These are phyloP conservation scores for Zingel zingel DNA, from an alignment of 2,113 vertebrate genomes.

Conservation along the genomic window DNA sequence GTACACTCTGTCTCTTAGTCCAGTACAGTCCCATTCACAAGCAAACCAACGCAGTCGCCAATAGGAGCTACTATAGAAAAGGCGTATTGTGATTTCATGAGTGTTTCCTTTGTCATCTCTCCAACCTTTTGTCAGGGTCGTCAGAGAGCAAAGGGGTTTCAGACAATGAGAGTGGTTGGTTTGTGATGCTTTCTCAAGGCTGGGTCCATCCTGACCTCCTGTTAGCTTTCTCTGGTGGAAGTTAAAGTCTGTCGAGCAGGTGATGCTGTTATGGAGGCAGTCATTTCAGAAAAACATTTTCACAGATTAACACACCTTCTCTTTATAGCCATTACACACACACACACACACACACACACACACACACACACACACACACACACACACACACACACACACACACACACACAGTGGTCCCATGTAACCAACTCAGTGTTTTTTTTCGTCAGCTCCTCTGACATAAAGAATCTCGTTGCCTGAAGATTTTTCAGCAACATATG, in stretches of 20 bases:
- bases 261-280: background rate
- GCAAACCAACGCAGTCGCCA: background rate
- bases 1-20: background rate
- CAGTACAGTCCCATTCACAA: background rate
- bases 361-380: too few relatives aligned
- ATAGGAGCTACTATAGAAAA: background rate
- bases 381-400: too few relatives aligned
- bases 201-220: conserved; percentile 9
- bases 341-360: too few relatives aligned
- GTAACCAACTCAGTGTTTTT: background rate
- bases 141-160: conserved; percentile 4
- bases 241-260: background rate
- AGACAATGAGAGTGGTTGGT: background rate
- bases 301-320: background rate
- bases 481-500: background rate
- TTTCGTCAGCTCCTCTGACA: background rate
- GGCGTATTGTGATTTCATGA: background rate
- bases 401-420: background rate
- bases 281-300: background rate
- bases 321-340: background rate
- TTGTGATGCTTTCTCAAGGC: background rate
- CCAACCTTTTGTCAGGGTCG: conserved; percentile 6
- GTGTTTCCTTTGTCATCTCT: background rate
- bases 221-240: background rate
- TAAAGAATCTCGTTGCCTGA: background rate